A percentile compares a stretch with the other conserved stretches of the same genome.
Evolutionary conservation across 2,888 invertebrate genomes (phyloP).

Genomic region (Desoria tigrina): DNA sequence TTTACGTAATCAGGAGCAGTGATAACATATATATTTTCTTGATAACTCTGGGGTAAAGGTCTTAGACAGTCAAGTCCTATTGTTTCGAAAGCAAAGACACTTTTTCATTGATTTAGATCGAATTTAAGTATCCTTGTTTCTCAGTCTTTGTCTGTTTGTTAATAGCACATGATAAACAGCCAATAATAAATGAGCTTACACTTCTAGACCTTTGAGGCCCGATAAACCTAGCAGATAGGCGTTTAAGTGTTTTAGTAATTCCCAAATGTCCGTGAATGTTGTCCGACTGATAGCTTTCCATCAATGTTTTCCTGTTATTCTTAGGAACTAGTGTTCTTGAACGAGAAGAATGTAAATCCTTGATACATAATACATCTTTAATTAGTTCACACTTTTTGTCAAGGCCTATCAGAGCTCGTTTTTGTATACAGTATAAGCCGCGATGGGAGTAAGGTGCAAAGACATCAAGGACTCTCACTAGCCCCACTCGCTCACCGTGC

Average conservation of each 20-base stretch:
- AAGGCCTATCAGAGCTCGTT: too few relatives aligned
- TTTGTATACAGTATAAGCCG: too few relatives aligned
- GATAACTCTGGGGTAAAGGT: conserved; percentile 38
- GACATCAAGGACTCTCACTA: too few relatives aligned
- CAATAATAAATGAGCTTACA: too few relatives aligned
- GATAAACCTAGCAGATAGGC: background rate
- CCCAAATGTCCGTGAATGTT: background rate
- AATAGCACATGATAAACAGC: background rate
- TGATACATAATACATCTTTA: too few relatives aligned
- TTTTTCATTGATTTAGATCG: conserved; percentile 6
- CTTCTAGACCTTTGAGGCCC: background rate
- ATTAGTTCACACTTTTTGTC: too few relatives aligned
- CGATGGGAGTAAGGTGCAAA: too few relatives aligned
- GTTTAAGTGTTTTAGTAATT: too few relatives aligned
- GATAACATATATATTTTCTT: conserved; percentile 45
- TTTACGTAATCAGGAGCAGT: conserved; percentile 31
- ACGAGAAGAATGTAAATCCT: background rate
- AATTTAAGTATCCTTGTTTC: conserved; percentile 23
- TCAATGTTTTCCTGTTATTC: background rate
- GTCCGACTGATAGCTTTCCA: background rate
- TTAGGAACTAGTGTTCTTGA: background rate
- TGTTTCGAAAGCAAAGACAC: conserved; percentile 35
- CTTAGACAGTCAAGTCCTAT: conserved; percentile 47
- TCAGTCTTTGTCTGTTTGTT: background rate
- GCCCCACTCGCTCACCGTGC: too few relatives aligned